Base-by-base conservation (phyloP, 2,888 invertebrate species). In the Hypomecis punctinalis region DNA sequence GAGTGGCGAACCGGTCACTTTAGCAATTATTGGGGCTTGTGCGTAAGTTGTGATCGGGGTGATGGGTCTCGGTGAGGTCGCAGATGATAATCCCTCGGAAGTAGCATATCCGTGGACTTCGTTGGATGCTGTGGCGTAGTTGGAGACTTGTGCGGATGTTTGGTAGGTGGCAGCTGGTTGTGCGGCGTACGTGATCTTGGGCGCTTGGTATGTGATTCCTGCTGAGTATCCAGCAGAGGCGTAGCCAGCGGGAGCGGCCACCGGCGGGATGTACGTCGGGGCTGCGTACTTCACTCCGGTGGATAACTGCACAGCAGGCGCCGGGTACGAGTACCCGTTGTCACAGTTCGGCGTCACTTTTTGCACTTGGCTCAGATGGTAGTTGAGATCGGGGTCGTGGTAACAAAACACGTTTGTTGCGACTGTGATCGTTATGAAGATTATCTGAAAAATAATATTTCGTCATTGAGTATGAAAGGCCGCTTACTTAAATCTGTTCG, bases 71-170 rank as follows among this genome's bases (percentile, higher is more conserved):
- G 76, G 76, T 6, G 81, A 74, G 1, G 88, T 76, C 4, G 83
- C 78, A 39, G 77, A 83, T 5, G 94, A 94, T 0, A 94, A 86
- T 6, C 93, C 93, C 5, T 93, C 92, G 10, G 94, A 89, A 39
- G 94, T 94, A 6, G 93, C 88, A 65, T 94, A 94, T 69, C 94
- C 94, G 64, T 94, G 94, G 13, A 86, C 86, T 70, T 94, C 94
- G 79, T 73, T 93, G 5, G 81, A 71, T 43, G 81, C 71, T 54
- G 78, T 56, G 73, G 86, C 80, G 67, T 80, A 79, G 71, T 82
- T 83, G n/a, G 82, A 76, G 23, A 64, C 70, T 37, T 72, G 68
- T 7, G 81, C 74, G 7, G 72, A 63, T 23, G 80, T 60, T 72
- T 84, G 82, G 66, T 83, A 84, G 9, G 79, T 75, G 11, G 77